A percentile compares a stretch with the other conserved stretches of the same genome.
Evolutionary conservation across 2,113 vertebrate species (phyloP).

Genomic region (Danionella cerebrum): DNA sequence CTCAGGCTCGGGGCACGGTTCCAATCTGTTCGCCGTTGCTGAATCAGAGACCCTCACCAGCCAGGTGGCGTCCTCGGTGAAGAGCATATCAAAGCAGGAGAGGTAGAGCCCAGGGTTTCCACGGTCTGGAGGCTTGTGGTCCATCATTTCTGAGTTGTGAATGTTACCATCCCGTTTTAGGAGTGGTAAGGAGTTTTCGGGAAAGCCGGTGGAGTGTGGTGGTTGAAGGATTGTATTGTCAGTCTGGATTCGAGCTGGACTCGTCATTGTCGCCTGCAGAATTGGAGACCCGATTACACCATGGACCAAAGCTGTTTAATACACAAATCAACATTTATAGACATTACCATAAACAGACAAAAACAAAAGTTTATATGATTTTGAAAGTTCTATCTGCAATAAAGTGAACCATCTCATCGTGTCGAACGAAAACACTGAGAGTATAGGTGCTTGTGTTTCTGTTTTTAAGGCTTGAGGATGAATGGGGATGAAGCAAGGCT

Average conservation of each 20-base stretch:
- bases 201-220: slow-evolving; percentile 46
- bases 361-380: not conserved
- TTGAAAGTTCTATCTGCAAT: not conserved
- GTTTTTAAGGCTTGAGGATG: slow-evolving; percentile 46
- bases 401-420: not conserved
- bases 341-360: not conserved
- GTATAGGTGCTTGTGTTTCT: not conserved
- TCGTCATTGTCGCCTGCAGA: slow-evolving; percentile 67
- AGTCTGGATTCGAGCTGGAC: slow-evolving; percentile 59
- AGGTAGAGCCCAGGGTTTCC: slow-evolving; percentile 71
- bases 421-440: not conserved
- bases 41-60: slow-evolving; percentile 64
- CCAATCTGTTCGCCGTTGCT: slow-evolving; percentile 39
- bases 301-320: no score
- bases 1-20: slow-evolving; percentile 70
- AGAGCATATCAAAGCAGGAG: slow-evolving; percentile 87
- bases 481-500: slow-evolving; percentile 37
- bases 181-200: slow-evolving; percentile 57
- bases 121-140: slow-evolving; percentile 67
- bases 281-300: not conserved
- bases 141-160: slow-evolving; percentile 63
- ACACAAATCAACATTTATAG: no score
- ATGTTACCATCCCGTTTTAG: slow-evolving; percentile 59
- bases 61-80: slow-evolving; percentile 71
- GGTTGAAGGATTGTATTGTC: slow-evolving; percentile 39